These are phyloP conservation scores for Eospalax fontanierii DNA, from an alignment of 2,797 vertebrate species.

Conservation along the genomic window DNA sequence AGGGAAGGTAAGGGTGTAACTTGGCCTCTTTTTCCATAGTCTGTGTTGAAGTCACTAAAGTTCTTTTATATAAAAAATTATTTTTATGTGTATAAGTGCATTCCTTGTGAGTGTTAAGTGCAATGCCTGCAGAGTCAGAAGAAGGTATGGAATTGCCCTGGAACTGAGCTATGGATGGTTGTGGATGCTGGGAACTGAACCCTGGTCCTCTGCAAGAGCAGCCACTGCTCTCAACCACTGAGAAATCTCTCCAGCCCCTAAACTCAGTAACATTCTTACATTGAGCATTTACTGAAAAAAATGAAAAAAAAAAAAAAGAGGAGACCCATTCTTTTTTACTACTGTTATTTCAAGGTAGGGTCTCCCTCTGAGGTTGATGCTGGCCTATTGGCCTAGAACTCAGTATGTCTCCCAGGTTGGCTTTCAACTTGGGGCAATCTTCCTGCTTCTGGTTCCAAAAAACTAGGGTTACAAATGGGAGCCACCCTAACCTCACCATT, in stretches of 20 bases:
- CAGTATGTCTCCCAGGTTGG: background rate
- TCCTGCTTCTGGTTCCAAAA: background rate
- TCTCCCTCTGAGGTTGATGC: background rate
- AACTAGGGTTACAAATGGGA: background rate
- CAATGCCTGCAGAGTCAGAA: no score
- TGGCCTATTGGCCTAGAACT: background rate
- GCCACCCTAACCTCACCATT: background rate
- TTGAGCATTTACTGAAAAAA: constrained; percentile 22
- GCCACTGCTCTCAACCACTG: no score
- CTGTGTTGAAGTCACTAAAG: background rate
- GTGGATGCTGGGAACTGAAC: no score
- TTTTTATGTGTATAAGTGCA: no score
- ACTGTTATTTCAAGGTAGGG: background rate
- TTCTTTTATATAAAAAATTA: no score
- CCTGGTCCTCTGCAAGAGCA: no score
- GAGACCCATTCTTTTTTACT: background rate
- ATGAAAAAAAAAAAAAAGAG: no score
- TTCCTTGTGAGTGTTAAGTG: no score
- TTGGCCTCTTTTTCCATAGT: background rate
- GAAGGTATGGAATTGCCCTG: no score
- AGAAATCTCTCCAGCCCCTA: no score
- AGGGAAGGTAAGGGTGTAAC: background rate
- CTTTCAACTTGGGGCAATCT: background rate
- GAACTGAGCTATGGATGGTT: no score
- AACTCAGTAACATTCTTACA: constrained; percentile 44